phyloP scores from a whole-genome alignment of 30 jellyfish, hydroid and myxozoan species.

The Hydra vulgaris region DNA sequence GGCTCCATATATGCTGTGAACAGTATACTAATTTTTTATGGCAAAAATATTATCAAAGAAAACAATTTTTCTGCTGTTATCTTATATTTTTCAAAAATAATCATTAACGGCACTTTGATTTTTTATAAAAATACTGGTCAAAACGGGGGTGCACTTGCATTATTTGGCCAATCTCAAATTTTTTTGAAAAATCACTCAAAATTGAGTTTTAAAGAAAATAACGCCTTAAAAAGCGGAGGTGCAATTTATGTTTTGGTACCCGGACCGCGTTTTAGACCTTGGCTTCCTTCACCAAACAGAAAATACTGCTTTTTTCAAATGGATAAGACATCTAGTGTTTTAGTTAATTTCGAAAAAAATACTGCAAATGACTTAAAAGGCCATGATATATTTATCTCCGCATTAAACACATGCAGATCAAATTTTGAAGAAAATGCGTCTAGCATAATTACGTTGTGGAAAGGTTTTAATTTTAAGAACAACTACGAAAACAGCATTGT shows the following conservation, averaged over 20 bases:
- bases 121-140: constrained; percentile 7
- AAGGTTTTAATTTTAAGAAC: not conserved
- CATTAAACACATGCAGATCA: not conserved
- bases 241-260: constrained; percentile 26
- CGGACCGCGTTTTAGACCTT: constrained; percentile 11
- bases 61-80: constrained; percentile 13
- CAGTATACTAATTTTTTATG: not conserved
- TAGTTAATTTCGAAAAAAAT: not conserved
- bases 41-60: not conserved
- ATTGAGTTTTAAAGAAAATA: not conserved
- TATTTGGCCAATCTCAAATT: constrained; percentile 8
- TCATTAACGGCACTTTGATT: not conserved
- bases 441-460: not conserved
- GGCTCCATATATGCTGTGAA: not conserved
- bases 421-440: not conserved
- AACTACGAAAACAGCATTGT: not conserved
- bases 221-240: constrained; percentile 16
- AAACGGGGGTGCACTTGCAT: constrained; percentile 21
- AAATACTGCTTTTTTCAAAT: constrained; percentile 8
- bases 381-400: not conserved
- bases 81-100: not conserved
- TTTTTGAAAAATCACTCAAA: not conserved
- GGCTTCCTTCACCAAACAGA: not conserved
- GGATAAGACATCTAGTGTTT: not conserved
- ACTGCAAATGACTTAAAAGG: not conserved